Conservation (phyloP, 1,140 invertebrate species). For the Lysiphlebus fabarum region DNA sequence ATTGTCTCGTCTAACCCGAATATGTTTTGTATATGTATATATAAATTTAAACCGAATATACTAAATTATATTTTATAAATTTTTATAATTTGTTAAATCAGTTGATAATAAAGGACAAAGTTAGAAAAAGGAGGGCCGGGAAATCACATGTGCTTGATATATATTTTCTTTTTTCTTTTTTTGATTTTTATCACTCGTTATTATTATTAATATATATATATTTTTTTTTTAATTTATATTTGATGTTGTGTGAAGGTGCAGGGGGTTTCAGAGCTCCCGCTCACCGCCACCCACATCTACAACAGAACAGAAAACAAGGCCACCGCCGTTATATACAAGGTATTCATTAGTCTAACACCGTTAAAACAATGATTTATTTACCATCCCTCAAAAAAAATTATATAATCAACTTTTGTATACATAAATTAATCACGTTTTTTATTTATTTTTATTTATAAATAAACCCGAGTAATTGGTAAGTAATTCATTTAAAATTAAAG, state of each 20-base stretch:
- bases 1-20: slow-evolving; percentile 11
- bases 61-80: neutral
- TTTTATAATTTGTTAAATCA: neutral
- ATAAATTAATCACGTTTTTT: no score
- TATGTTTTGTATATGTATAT: slow-evolving; percentile 35
- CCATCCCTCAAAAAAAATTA: slow-evolving; percentile 3
- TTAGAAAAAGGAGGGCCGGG: slow-evolving; percentile 3
- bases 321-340: slow-evolving; percentile 57
- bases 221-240: slow-evolving; percentile 28
- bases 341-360: slow-evolving; percentile 48
- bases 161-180: slow-evolving; percentile 21
- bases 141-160: slow-evolving; percentile 7
- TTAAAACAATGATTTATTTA: slow-evolving; percentile 25
- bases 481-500: no score
- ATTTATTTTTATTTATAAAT: no score
- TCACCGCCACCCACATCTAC: slow-evolving; percentile 60
- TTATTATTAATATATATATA: slow-evolving; percentile 22
- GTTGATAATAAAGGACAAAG: neutral
- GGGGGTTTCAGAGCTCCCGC: slow-evolving; percentile 55
- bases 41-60: slow-evolving; percentile 5
- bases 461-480: no score
- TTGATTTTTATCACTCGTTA: slow-evolving; percentile 27
- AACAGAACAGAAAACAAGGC: slow-evolving; percentile 59
- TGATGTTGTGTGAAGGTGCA: slow-evolving; percentile 42
- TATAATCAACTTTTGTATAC: no score